Evolutionary conservation across 2,888 invertebrate species (phyloP).

Genomic region (Diploptera punctata): DNA sequence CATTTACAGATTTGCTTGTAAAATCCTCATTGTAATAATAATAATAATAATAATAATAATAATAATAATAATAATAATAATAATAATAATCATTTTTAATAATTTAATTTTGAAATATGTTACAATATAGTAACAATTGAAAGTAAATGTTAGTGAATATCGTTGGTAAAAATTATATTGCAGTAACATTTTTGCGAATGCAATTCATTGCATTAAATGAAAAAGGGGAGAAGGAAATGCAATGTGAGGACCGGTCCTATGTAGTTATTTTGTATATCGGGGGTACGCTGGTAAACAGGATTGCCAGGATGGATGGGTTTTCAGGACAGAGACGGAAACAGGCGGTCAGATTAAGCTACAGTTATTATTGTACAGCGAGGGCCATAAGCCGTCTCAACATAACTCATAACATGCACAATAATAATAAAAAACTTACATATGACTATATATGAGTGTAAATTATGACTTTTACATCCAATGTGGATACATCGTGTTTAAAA

Average conservation of each 20-base stretch:
- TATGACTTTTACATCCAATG: too few species aligned
- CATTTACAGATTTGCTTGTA: too few species aligned
- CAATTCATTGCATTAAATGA: background rate
- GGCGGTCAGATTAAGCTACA: background rate
- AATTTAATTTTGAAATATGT: too few species aligned
- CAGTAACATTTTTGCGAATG: too few species aligned
- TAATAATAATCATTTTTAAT: too few species aligned
- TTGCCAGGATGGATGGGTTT: conserved; percentile 9
- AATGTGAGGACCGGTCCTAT: background rate
- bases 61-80: too few species aligned
- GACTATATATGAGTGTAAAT: background rate
- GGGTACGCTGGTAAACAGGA: background rate
- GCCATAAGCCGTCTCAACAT: background rate
- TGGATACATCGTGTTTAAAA: too few species aligned
- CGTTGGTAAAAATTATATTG: too few species aligned
- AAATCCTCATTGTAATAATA: too few species aligned
- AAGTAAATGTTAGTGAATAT: too few species aligned
- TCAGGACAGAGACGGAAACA: background rate
- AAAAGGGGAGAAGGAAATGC: background rate
- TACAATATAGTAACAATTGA: too few species aligned
- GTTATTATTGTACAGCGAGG: background rate
- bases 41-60: too few species aligned
- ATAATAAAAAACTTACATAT: background rate
- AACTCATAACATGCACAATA: background rate
- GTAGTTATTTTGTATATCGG: background rate